A percentile compares a stretch with the other conserved stretches of the same genome.
Evolutionary conservation across 2,797 vertebrate genomes (phyloP).

Genomic region (Parauchenoglanis punctatus): DNA sequence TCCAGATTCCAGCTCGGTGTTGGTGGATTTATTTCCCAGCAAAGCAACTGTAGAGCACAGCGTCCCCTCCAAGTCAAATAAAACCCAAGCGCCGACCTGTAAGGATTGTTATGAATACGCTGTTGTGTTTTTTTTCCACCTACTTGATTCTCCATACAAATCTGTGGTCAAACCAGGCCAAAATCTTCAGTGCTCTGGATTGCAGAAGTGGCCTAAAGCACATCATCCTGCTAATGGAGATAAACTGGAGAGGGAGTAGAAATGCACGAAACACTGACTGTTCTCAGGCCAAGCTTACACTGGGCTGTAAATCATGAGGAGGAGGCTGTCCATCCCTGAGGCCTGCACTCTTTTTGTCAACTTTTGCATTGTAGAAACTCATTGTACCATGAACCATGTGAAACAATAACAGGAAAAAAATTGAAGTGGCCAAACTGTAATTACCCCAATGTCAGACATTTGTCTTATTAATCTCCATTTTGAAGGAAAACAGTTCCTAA

Average conservation of each 20-base stretch:
- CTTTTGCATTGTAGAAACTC: background rate
- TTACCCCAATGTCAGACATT: background rate
- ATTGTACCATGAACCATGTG: background rate
- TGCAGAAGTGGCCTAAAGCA: conserved; percentile 1
- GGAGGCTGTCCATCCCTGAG: background rate
- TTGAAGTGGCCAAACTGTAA: background rate
- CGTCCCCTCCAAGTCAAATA: conserved; percentile 21
- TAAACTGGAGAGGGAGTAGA: conserved; percentile 11
- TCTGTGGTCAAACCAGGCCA: background rate
- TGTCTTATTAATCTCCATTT: conserved; percentile 1
- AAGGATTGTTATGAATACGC: background rate
- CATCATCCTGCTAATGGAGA: conserved; percentile 23
- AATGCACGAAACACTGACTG: conserved; percentile 8
- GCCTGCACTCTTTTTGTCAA: background rate
- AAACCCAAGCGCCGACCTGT: background rate
- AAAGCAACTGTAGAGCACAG: background rate
- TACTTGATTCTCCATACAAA: background rate
- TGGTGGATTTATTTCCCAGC: background rate
- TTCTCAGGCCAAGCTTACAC: background rate
- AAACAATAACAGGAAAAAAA: background rate
- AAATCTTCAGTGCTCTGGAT: background rate
- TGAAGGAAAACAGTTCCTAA: background rate
- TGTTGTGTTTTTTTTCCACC: background rate
- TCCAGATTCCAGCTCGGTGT: conserved; percentile 19
- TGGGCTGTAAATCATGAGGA: conserved; percentile 10